phyloP scores from a whole-genome alignment of 2,888 invertebrate species.

The Saturnia pavonia region DNA sequence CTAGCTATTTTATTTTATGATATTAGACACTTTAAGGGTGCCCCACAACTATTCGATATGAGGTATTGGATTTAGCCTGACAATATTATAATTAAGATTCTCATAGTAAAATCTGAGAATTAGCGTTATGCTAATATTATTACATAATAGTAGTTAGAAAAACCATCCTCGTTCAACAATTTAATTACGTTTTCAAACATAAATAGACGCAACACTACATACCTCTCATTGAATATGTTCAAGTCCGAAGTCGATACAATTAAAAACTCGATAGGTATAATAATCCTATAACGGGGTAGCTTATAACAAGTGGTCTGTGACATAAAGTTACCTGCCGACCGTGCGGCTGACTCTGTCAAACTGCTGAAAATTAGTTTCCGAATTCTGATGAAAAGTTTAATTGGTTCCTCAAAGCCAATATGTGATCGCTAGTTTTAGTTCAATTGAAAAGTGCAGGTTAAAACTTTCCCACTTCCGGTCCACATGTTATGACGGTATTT shows the following conservation, averaged over 20 bases:
- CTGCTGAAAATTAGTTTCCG: conserved; percentile 75
- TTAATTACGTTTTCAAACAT: not conserved
- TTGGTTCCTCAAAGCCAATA: conserved; percentile 75
- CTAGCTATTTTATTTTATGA: not conserved
- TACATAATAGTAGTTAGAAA: no score
- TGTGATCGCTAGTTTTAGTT: conserved; percentile 60
- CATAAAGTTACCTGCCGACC: conserved; percentile 64
- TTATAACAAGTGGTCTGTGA: conserved; percentile 47
- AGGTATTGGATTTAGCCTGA: not conserved
- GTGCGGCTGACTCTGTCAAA: conserved; percentile 74
- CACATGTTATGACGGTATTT: conserved; percentile 40
- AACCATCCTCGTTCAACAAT: not conserved
- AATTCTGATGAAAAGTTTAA: conserved; percentile 79
- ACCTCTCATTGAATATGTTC: conserved; percentile 1
- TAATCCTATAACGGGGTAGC: conserved; percentile 52
- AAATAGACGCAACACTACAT: not conserved
- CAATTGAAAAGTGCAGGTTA: conserved; percentile 56
- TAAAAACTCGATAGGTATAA: conserved; percentile 56
- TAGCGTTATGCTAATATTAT: no score
- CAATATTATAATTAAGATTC: not conserved
- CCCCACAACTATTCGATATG: not conserved
- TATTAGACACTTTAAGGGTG: not conserved
- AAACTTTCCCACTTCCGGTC: conserved; percentile 31
- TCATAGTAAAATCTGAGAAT: not conserved
- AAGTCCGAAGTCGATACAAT: conserved; percentile 39